These are phyloP conservation scores for Spea multiplicata DNA, from an alignment of 2,113 vertebrate species.

Conservation along the genomic window DNA sequence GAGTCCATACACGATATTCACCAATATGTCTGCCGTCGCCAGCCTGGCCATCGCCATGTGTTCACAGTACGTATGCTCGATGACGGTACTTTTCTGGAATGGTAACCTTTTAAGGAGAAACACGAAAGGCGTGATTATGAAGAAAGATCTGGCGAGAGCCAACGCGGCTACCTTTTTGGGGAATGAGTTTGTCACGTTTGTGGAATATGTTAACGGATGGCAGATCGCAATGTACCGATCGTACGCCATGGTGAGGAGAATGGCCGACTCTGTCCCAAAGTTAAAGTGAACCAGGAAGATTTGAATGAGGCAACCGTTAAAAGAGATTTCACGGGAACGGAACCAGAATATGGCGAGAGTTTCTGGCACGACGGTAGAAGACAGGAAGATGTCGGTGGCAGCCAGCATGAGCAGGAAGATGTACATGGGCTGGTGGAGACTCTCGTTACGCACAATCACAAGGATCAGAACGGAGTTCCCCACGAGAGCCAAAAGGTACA, in stretches of 20 bases:
- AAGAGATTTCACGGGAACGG: conserved; percentile 39
- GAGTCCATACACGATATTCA: conserved; percentile 51
- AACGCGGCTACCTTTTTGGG: conserved; percentile 25
- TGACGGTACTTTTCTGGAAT: conserved; percentile 44
- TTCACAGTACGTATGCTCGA: conserved; percentile 53
- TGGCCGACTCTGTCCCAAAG: conserved; percentile 53
- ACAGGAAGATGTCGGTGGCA: conserved; percentile 48
- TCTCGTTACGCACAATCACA: neutral
- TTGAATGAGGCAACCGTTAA: conserved; percentile 50
- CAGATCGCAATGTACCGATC: conserved; percentile 52
- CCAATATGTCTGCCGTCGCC: conserved; percentile 37
- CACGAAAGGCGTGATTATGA: conserved; percentile 48
- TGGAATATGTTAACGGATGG: conserved; percentile 28
- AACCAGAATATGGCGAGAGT: conserved; percentile 53
- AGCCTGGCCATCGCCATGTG: conserved; percentile 52
- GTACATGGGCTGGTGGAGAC: conserved; percentile 56
- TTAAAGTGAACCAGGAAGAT: conserved; percentile 60
- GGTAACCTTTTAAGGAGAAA: conserved; percentile 52
- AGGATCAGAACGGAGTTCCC: conserved; percentile 49
- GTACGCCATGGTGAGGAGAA: conserved; percentile 62
- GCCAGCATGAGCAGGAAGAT: conserved; percentile 53
- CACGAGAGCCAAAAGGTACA: conserved; percentile 34
- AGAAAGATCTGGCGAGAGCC: conserved; percentile 28
- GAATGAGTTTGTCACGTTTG: conserved; percentile 29
- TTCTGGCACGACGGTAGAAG: conserved; percentile 48